A percentile compares a stretch with the other conserved stretches of the same genome.
Conservation (phyloP, 2,113 vertebrate genomes). For the Eira barbara region DNA sequence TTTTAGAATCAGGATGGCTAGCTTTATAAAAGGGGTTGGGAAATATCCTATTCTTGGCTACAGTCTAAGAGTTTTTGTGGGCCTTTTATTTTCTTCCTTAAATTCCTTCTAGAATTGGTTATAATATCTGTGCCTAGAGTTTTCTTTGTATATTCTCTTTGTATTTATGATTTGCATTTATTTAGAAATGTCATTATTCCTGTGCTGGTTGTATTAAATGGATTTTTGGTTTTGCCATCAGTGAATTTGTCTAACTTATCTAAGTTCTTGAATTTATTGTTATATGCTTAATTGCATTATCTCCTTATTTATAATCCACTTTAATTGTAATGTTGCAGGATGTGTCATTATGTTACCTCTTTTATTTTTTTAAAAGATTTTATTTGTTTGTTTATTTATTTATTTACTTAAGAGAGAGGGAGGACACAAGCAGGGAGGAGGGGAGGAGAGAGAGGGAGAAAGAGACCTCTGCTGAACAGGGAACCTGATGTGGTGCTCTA, state of each 20-base stretch:
- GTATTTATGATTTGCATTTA: not conserved
- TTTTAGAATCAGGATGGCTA: not conserved
- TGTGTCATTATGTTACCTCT: not conserved
- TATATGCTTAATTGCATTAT: not conserved
- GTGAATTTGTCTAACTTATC: not conserved
- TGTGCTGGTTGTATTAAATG: not conserved
- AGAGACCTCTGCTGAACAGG: not conserved
- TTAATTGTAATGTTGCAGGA: not conserved
- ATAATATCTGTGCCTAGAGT: not conserved
- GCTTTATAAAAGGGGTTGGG: not conserved
- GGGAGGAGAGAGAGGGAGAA: not conserved
- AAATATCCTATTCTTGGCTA: not conserved
- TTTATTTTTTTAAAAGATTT: not conserved
- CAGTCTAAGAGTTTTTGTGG: not conserved
- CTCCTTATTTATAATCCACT: not conserved
- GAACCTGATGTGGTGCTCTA: not conserved
- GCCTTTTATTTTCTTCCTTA: not conserved
- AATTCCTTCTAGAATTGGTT: not conserved
- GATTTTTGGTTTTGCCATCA: not conserved
- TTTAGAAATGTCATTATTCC: not conserved
- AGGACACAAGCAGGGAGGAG: not conserved
- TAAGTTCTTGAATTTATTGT: not conserved
- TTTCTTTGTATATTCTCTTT: not conserved
- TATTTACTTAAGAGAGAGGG: not conserved
- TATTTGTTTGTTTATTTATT: too few relatives aligned